Evolutionary conservation across 2,113 vertebrate genomes (phyloP).

Genomic region (Cryptomyrus ogoouensis): DNA sequence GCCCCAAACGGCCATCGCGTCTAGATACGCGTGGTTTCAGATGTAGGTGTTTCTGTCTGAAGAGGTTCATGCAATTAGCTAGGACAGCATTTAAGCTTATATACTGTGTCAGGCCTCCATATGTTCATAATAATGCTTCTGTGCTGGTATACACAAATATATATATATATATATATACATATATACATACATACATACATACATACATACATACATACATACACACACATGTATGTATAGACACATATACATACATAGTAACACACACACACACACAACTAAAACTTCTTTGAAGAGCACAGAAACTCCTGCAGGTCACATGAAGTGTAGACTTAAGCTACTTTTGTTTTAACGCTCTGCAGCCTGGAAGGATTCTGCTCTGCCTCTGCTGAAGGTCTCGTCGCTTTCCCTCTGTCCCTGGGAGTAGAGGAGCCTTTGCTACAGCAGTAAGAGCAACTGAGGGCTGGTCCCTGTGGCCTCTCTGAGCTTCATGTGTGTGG

Average conservation of each 20-base stretch:
- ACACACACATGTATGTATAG: too few relatives aligned
- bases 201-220: too few relatives aligned
- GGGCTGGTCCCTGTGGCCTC: not conserved
- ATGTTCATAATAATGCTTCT: not conserved
- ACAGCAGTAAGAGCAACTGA: not conserved
- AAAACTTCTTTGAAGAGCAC: not conserved
- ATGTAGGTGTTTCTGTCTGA: not conserved
- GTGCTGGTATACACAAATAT: not conserved
- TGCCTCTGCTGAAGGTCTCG: not conserved
- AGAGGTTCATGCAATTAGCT: not conserved
- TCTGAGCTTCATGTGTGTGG: not conserved
- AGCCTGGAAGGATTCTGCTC: not conserved
- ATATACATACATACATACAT: too few relatives aligned
- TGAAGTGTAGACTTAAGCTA: not conserved
- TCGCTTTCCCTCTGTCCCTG: not conserved
- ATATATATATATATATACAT: too few relatives aligned
- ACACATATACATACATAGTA: too few relatives aligned
- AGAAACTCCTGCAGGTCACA: not conserved
- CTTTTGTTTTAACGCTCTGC: not conserved
- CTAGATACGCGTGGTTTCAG: conserved; percentile 55
- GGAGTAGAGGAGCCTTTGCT: not conserved
- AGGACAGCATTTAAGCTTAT: not conserved
- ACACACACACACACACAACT: not conserved
- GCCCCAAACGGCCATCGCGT: conserved; percentile 61
- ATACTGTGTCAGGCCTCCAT: not conserved